phyloP scores from a whole-genome alignment of 2,888 invertebrate species.

The Chalcosyrphus nemorum region DNA sequence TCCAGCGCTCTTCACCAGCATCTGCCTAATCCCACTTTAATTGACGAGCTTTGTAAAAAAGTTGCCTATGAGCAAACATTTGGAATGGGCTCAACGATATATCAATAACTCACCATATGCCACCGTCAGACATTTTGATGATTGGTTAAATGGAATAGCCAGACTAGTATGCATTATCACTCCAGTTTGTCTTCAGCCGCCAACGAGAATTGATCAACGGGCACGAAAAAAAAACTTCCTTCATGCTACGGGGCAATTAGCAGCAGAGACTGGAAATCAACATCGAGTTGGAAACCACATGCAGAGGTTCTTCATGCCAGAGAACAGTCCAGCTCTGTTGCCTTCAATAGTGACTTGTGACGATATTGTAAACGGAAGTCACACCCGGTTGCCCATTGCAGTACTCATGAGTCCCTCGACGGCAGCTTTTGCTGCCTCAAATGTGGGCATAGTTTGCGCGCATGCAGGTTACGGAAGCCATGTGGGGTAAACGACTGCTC shows the following conservation, averaged over 20 bases:
- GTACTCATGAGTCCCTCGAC: too few species aligned
- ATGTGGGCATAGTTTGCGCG: neutral
- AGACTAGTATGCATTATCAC: neutral
- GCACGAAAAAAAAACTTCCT: neutral
- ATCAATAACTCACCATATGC: neutral
- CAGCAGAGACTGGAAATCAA: neutral
- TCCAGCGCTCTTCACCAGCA: too few species aligned
- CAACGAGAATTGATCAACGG: neutral
- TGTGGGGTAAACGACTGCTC: too few species aligned
- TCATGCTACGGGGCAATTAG: neutral
- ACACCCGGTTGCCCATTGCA: too few species aligned
- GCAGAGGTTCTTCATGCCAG: neutral
- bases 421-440: neutral
- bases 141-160: neutral
- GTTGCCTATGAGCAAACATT: too few species aligned
- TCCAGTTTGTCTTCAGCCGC: neutral
- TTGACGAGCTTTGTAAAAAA: too few species aligned
- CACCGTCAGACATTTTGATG: neutral
- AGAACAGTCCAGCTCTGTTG: neutral
- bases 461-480: neutral
- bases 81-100: neutral
- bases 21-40: too few species aligned
- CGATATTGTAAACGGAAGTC: too few species aligned
- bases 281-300: neutral
- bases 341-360: neutral